Evolutionary conservation across 2,113 vertebrate genomes (phyloP).

Genomic region (Sinocyclocheilus grahami): DNA sequence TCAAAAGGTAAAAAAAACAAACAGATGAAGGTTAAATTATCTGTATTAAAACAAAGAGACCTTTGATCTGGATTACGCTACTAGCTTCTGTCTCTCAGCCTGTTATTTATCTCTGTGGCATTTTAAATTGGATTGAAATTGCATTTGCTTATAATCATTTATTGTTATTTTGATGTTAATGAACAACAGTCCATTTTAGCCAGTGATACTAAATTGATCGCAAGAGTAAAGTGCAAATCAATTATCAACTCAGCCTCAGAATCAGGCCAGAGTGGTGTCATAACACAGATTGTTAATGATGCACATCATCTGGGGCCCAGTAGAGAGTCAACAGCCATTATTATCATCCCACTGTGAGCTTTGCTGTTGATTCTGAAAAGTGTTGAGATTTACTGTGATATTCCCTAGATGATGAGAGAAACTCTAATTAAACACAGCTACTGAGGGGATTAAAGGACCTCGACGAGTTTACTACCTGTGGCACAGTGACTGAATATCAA

Average conservation of each 20-base stretch:
- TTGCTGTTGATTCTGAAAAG: constrained; percentile 41
- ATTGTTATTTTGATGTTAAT: neutral
- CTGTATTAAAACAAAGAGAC: neutral
- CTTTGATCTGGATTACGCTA: neutral
- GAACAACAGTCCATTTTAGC: neutral
- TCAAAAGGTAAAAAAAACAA: neutral
- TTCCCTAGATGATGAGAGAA: constrained; percentile 40
- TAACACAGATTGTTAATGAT: constrained; percentile 45
- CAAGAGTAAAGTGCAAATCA: constrained; percentile 27
- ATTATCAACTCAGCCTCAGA: constrained; percentile 22
- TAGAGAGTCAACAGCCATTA: constrained; percentile 51
- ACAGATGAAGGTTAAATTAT: constrained; percentile 15
- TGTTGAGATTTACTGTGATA: constrained; percentile 41
- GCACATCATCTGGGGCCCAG: constrained; percentile 37
- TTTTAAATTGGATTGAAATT: constrained; percentile 13
- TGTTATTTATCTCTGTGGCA: neutral
- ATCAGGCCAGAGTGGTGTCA: constrained; percentile 9
- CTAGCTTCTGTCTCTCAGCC: neutral
- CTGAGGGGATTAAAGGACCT: constrained; percentile 35
- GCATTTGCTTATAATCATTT: neutral
- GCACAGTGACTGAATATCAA: neutral
- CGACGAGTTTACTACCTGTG: constrained; percentile 6
- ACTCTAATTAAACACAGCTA: constrained; percentile 45
- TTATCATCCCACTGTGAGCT: constrained; percentile 56
- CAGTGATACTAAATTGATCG: neutral